Evolutionary conservation across 2,797 vertebrate species (phyloP), one percentile per base, ranked within the genome.

Genomic region (Bradypus variegatus): DNA sequence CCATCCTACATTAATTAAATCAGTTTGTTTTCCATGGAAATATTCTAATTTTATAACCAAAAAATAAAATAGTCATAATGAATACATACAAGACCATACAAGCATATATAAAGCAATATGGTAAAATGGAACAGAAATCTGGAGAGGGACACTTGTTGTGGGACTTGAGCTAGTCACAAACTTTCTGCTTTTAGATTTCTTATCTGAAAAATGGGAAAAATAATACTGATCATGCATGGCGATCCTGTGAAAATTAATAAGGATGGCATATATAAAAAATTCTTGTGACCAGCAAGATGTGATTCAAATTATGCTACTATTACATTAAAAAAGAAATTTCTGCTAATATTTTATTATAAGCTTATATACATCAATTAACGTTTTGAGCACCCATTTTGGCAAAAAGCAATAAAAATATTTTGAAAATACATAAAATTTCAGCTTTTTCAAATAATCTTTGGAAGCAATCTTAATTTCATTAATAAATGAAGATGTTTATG

Each of bases 321-420:
- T 45, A 60, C 33, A 87, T 70, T 86, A 94, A 94, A 79, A 79
- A 92, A 87, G 23, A 76, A 91, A 89, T 73, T 8, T 69, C 10
- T 90, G 76, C 23, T 69, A 77, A 48, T 27, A 64, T 79, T 79
- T 85, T 85, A 25, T 64, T 58, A 55, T 69, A 76, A 87, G 50
- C 2, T 84, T 29, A 31, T 69, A 75, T 12, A 45, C 41, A 45
- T 45, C 29, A 41, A 25, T 62, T 84, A 70, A 75, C 31, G 3
- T 77, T 88, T 88, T 77, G 31, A 85, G 50, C n/a, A 90, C 4
- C 9, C 21, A 81, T 12, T 84, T 29, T 53, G 62, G 6, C 7
- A 77, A 89, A 82, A 83, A 79, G 21, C 31, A 84, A 93, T 18
- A 87, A 75, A 45, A 90, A 85, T 50, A 85, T 48, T 50, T 80